phyloP scores from a whole-genome alignment of 2,888 invertebrate species.

The Nephrotoma flavescens region DNA sequence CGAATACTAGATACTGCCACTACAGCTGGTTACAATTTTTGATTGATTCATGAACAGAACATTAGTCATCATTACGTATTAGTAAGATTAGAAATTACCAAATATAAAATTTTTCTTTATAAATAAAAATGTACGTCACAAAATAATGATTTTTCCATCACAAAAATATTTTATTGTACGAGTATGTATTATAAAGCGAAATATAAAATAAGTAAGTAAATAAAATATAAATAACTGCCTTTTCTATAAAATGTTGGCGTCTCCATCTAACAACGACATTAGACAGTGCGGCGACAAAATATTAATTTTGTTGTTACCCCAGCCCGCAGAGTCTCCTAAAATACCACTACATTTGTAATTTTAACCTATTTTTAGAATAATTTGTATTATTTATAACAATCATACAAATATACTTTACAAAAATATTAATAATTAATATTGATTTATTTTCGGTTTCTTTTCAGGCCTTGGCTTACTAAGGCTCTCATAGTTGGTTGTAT shows the following conservation, averaged over 20 bases:
- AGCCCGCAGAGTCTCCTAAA: not conserved
- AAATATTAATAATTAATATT: not conserved
- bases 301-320: not conserved
- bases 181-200: not conserved
- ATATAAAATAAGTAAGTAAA: not conserved
- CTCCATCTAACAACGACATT: not conserved
- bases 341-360: not conserved
- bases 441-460: not conserved
- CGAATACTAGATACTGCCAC: not conserved
- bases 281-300: not conserved
- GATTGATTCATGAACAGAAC: not conserved
- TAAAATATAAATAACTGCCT: not conserved
- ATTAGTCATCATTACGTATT: not conserved
- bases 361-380: not conserved
- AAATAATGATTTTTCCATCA: not conserved
- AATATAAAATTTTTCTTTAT: not conserved
- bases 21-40: not conserved
- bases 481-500: constrained; percentile 71
- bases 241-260: not conserved
- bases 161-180: not conserved
- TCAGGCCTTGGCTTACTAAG: constrained; percentile 45
- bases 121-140: not conserved
- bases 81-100: not conserved
- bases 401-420: no score
- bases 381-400: not conserved